Evolutionary conservation across 2,797 vertebrate species (phyloP).

Genomic region (Muraenolepis orangiensis): DNA sequence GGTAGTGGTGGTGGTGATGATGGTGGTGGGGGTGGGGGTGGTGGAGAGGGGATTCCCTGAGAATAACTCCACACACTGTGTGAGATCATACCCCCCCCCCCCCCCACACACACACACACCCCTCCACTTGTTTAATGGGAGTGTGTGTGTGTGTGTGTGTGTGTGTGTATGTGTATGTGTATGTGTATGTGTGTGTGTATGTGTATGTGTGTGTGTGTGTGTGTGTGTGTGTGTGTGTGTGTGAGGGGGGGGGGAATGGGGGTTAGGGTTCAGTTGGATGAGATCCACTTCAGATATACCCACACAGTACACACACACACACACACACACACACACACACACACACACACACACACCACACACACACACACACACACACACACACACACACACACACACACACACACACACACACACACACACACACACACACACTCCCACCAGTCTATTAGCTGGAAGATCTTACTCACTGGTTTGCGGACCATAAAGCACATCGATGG

Average conservation of each 20-base stretch:
- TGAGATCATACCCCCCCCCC: neutral
- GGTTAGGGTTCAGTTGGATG: neutral
- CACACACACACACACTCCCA: neutral
- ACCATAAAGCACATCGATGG: neutral
- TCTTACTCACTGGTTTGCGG: neutral
- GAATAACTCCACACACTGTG: neutral
- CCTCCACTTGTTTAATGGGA: neutral
- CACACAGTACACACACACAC: neutral
- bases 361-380: no score
- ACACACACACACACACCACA: neutral
- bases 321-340: neutral
- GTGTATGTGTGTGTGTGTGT: no score
- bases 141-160: no score
- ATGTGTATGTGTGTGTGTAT: no score
- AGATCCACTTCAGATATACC: neutral
- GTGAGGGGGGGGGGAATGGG: neutral
- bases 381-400: neutral
- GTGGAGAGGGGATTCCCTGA: neutral
- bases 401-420: constrained; percentile 2
- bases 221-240: no score
- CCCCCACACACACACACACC: no score
- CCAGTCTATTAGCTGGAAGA: neutral
- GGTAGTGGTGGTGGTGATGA: no score
- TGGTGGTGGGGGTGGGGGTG: neutral
- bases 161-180: no score